Evolutionary conservation across 2,797 vertebrate species (phyloP), one percentile per base, ranked within the genome.

Genomic region (Rhyacichthys aspro): DNA sequence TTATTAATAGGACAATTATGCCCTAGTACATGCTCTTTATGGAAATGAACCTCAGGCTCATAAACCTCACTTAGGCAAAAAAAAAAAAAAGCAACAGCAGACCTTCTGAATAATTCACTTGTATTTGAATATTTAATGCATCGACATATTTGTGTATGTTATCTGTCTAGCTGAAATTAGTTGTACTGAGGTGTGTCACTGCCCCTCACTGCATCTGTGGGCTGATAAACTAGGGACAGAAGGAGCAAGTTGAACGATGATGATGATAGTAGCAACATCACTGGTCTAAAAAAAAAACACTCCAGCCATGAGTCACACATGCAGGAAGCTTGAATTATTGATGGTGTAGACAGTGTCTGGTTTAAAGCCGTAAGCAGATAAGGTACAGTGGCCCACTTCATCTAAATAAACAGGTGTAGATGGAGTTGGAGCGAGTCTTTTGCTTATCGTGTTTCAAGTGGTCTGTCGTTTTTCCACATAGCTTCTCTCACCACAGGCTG

Each of bases 1-100:
- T 87, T 84, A 89, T 90, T 89, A 90, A 92, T 91, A 84, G 84
- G 77, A 84, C 86, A 82, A 89, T 91, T 91, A 92, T 17, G 16
- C 70, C 16, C 5, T 66, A 44, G 66, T 84, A 55, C 79, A 59
- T 59, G 57, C 62, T 72, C 78, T 67, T 78, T 79, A 87, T 91
- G 86, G 85, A 92, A 90, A 92, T 90, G 73, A 88, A 86, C 74
- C 74, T 55, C 70, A 11, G 66, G 73, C 82, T 82, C 71, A 63
- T 83, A 71, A 84, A 80, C 76, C 69, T 68, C 70, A 46, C 70
- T 81, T 74, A 75, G 70, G 66, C 56, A 68, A 64, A 79, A 83
- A 71, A 82, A 72, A 83, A 78, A 68, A 64, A 79, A 83, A 71
- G 83, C 74, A 83, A 78, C 62, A 63, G 64, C 61, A 45, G 70